phyloP scores from a whole-genome alignment of 2,113 vertebrate species.

The Camarhynchus parvulus region DNA sequence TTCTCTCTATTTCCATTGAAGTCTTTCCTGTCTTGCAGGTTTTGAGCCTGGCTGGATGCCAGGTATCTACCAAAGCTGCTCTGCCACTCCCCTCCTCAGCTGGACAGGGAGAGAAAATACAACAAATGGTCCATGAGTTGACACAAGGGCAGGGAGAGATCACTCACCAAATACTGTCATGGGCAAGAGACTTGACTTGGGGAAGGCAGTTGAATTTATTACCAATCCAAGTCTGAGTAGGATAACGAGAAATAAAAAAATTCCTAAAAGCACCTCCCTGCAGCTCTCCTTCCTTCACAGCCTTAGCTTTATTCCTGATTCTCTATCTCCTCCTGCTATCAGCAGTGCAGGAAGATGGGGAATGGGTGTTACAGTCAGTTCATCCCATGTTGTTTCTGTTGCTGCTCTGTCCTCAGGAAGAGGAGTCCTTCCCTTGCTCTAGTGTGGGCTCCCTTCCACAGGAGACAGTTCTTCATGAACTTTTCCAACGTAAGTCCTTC shows the following conservation, averaged over 20 bases:
- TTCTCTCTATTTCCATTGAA: neutral
- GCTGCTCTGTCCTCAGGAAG: neutral
- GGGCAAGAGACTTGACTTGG: neutral
- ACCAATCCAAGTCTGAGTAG: neutral
- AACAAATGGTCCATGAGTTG: neutral
- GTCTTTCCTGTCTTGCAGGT: neutral
- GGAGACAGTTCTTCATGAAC: rapidly evolving
- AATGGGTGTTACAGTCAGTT: neutral
- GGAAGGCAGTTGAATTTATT: neutral
- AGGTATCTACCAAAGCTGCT: neutral
- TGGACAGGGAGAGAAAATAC: neutral
- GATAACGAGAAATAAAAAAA: neutral
- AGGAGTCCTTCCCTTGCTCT: neutral
- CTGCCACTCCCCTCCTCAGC: neutral
- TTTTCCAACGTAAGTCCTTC: neutral
- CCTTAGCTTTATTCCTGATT: neutral
- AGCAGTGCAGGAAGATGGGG: neutral
- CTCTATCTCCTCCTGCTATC: neutral
- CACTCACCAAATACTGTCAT: neutral
- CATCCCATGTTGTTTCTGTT: neutral
- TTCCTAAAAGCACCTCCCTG: neutral
- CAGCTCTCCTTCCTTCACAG: neutral
- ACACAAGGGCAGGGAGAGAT: neutral
- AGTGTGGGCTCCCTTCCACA: neutral
- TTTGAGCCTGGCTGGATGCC: neutral